Evolutionary conservation across 2,888 invertebrate species (phyloP).

Genomic region (Crepidodera aurea): DNA sequence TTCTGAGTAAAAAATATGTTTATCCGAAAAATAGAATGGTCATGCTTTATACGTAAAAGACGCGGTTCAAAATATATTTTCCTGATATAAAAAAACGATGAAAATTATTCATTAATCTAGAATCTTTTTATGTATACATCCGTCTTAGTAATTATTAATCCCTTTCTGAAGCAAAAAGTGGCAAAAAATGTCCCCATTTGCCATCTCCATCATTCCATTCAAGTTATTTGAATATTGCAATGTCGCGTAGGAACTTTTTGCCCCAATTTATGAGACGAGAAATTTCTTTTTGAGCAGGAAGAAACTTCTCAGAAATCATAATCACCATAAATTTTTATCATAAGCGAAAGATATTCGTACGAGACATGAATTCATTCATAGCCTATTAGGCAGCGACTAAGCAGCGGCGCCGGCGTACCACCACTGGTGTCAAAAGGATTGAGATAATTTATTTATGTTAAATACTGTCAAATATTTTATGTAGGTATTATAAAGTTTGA

Average conservation of each 20-base stretch:
- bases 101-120: too few species aligned
- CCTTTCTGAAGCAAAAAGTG: too few species aligned
- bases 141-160: too few species aligned
- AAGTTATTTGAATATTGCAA: not conserved
- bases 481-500: too few species aligned
- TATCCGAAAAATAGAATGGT: too few species aligned
- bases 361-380: conserved; percentile 17
- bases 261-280: conserved; percentile 2
- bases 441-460: too few species aligned
- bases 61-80: too few species aligned
- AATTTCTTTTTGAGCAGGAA: not conserved
- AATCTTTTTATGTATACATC: not conserved
- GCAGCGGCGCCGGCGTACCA: not conserved
- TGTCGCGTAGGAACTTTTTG: not conserved
- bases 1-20: too few species aligned
- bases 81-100: too few species aligned
- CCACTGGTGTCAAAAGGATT: too few species aligned
- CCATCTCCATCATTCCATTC: not conserved
- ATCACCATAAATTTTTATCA: conserved; percentile 19
- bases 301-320: conserved; percentile 7
- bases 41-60: too few species aligned
- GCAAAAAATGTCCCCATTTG: not conserved
- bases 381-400: conserved; percentile 3
- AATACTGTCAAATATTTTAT: too few species aligned
- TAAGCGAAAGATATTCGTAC: conserved; percentile 12